phyloP scores from a whole-genome alignment of 2,888 invertebrate species.

The Tromatobia lineatoria region DNA sequence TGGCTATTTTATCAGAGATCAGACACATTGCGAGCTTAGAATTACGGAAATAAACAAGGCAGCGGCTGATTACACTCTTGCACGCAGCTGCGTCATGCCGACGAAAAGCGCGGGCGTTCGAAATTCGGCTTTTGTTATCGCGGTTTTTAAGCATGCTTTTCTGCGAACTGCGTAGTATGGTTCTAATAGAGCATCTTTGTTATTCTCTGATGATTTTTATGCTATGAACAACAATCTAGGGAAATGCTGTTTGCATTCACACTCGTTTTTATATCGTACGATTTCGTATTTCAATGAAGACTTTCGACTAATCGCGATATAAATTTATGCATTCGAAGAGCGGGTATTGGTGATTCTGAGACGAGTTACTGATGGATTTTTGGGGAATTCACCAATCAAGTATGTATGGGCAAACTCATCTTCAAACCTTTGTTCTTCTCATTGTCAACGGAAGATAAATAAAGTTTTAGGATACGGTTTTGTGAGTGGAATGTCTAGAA shows the following conservation, averaged over 20 bases:
- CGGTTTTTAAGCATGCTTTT: background rate
- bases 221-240: constrained; percentile 4
- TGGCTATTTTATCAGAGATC: constrained; percentile 18
- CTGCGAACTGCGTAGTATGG: constrained; percentile 12
- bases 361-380: background rate
- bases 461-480: background rate
- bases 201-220: background rate
- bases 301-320: background rate
- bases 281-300: background rate
- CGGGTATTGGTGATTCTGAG: background rate
- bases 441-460: background rate
- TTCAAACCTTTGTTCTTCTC: constrained; percentile 2
- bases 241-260: background rate
- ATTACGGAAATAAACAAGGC: constrained; percentile 59
- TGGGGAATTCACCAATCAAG: background rate
- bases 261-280: background rate
- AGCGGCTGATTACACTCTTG: constrained; percentile 7
- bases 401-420: background rate
- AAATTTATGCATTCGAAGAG: background rate
- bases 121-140: constrained; percentile 9
- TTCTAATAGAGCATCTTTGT: constrained; percentile 2
- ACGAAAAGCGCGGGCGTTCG: constrained; percentile 53
- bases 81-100: constrained; percentile 51
- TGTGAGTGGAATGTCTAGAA: background rate
- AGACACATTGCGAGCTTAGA: constrained; percentile 23